These are phyloP conservation scores for Dreissena polymorpha DNA, from an alignment of 1,140 invertebrate genomes.

Conservation along the genomic window DNA sequence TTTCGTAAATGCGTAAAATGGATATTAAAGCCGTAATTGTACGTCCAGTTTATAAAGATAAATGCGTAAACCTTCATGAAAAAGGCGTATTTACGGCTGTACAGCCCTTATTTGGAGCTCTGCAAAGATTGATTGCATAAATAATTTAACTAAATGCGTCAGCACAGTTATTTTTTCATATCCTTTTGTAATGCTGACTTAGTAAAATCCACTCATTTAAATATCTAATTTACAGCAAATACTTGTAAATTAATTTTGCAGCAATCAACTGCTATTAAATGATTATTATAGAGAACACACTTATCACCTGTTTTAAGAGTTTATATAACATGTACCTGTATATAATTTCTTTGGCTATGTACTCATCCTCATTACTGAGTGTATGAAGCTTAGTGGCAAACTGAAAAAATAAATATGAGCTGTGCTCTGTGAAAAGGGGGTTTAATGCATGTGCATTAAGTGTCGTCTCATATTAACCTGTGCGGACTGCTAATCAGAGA, in stretches of 20 bases:
- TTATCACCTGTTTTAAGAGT: not conserved
- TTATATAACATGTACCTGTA: not conserved
- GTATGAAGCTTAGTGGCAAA: slow-evolving; percentile 37
- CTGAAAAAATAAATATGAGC: slow-evolving; percentile 26
- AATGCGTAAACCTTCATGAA: too few species aligned
- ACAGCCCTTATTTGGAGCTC: too few species aligned
- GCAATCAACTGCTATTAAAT: not conserved
- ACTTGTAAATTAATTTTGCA: not conserved
- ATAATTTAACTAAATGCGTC: not conserved
- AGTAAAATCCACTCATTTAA: not conserved
- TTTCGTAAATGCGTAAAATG: too few species aligned
- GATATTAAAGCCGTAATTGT: too few species aligned
- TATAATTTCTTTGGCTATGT: slow-evolving; percentile 17
- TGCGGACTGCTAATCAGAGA: too few species aligned
- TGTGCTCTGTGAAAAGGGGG: too few species aligned
- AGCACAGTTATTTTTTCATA: not conserved
- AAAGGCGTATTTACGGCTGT: too few species aligned
- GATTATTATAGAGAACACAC: not conserved
- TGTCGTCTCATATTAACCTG: too few species aligned
- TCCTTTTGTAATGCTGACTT: not conserved
- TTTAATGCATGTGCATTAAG: too few species aligned
- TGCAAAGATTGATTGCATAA: too few species aligned
- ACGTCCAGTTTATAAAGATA: too few species aligned
- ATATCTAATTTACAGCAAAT: not conserved
- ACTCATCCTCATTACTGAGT: not conserved